Evolutionary conservation across 1,140 invertebrate genomes (phyloP), one percentile per base, ranked within the genome.

Genomic region (Papilio machaon): DNA sequence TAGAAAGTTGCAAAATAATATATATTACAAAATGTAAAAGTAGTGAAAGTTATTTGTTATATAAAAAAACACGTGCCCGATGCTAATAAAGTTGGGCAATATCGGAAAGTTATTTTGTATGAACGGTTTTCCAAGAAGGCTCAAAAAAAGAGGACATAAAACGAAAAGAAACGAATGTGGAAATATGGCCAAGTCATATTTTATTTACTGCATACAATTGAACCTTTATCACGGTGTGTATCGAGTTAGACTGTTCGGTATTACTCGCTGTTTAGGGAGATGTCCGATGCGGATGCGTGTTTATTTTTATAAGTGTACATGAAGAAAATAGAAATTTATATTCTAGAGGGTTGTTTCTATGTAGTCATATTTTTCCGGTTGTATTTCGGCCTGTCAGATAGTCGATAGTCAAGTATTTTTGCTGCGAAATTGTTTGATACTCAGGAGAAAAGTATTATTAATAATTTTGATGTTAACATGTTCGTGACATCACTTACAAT

Each of bases 201-300:
- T 95, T 95, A 95, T 95, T 95, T 95, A 95, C 94, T 94, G 89
- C 92, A 92, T 92, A 94, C 94, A 95, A 94, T 95, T 86, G 94
- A 92, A 92, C 93, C 91, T 94, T 93, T 93, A 95, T 94, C 94
- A 93, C 90, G 85, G 90, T 91, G 89, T 92, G 92, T 93, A 93
- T 92, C 87, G 88, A 91, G 88, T 92, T 90, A 91, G 87, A 85
- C 83, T 91, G 85, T 91, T 93, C 89, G 85, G 87, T 88, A 91
- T 88, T 90, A 86, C 85, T 84, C 84, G 82, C 83, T 87, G 86
- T 91, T 94, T 90, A 89, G 85, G 84, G 83, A 80, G 80, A 85
- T 87, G 82, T 84, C 84, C 83, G 85, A 81, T 85, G 38, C 77
- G 81, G 83, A 67, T 67, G 64, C 64, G 23, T 67, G 64, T 73